Conservation (phyloP, 2,113 vertebrate species). For the Triplophysa siluroides region DNA sequence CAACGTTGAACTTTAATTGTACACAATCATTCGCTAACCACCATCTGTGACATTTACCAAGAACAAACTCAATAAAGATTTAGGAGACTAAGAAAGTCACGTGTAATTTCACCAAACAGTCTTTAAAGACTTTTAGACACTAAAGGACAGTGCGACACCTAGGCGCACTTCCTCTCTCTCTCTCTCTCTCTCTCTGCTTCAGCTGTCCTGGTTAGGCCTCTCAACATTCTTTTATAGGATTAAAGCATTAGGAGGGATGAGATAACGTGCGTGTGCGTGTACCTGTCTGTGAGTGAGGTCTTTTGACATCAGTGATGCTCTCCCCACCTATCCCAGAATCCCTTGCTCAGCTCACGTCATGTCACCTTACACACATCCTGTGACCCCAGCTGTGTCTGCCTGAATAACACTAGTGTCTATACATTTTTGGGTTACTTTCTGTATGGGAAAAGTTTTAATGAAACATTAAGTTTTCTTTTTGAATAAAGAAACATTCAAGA, state of each 20-base stretch:
- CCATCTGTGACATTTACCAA: conserved; percentile 14
- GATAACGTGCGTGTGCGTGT: background rate
- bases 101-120: background rate
- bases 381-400: background rate
- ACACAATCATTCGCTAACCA: conserved; percentile 9
- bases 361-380: conserved; percentile 48
- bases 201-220: conserved; percentile 29
- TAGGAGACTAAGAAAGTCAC: background rate
- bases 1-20: conserved; percentile 21
- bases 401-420: background rate
- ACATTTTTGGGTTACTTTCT: too few species aligned
- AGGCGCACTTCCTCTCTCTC: too few species aligned
- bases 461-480: too few species aligned
- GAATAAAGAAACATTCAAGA: too few species aligned
- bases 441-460: too few species aligned
- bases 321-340: conserved; percentile 18
- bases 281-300: conserved; percentile 13
- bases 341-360: conserved; percentile 34
- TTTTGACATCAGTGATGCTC: background rate
- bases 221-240: conserved; percentile 32
- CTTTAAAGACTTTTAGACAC: background rate
- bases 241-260: conserved; percentile 29
- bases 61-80: background rate
- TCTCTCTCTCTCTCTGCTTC: background rate
- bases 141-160: background rate